Percentiles rank a stretch among this genome's conserved stretches.
phyloP scores from a whole-genome alignment of 2,888 invertebrate species.

The Nomada fucata region DNA sequence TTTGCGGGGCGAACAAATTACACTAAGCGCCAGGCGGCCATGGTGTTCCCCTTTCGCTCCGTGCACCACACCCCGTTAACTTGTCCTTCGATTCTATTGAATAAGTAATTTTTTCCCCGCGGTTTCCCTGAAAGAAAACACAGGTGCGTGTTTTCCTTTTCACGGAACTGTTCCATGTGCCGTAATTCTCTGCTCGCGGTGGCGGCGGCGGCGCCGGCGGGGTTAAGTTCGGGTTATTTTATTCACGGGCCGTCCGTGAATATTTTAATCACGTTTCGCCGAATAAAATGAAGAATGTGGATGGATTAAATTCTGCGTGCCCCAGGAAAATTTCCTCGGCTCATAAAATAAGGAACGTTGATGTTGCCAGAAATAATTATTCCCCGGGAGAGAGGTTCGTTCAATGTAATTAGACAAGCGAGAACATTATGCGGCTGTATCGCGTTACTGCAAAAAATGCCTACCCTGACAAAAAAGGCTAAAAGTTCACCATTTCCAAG shows the following conservation, averaged over 20 bases:
- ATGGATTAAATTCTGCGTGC: background rate
- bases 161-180: conserved; percentile 8
- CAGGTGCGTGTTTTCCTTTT: background rate
- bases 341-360: background rate
- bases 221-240: background rate
- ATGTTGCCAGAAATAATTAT: background rate
- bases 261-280: background rate
- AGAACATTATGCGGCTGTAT: background rate
- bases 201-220: too few relatives aligned
- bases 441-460: background rate
- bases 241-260: background rate
- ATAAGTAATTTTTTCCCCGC: conserved; percentile 9
- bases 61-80: background rate
- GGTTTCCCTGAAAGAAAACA: background rate
- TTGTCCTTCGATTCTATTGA: conserved; percentile 7
- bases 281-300: background rate
- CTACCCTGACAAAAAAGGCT: background rate
- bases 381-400: background rate
- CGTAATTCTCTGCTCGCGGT: background rate
- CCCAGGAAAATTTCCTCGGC: background rate
- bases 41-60: background rate
- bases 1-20: conserved; percentile 53
- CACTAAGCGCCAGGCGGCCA: conserved; percentile 17
- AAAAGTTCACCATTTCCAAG: conserved; percentile 14
- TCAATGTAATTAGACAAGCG: background rate